Evolutionary conservation across 2,113 vertebrate species (phyloP).

Genomic region (Cryptomyrus ogoouensis): DNA sequence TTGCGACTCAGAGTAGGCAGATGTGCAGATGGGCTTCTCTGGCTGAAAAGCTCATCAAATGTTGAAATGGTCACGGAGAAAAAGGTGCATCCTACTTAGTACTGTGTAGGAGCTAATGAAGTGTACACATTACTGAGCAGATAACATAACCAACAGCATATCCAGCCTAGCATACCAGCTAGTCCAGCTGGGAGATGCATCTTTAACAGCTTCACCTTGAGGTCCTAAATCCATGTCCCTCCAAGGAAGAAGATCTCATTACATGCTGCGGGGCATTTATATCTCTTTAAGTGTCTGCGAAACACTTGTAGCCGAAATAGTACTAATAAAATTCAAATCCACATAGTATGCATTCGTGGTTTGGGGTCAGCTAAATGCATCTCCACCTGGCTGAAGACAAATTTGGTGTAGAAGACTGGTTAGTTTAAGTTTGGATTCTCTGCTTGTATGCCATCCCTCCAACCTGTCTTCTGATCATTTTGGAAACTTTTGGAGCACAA

Average conservation of each 20-base stretch:
- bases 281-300: not conserved
- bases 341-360: not conserved
- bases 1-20: too few relatives aligned
- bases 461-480: not conserved
- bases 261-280: not conserved
- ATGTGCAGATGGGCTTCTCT: not conserved
- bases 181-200: not conserved
- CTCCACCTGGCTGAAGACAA: too few relatives aligned
- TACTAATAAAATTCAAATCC: conserved; percentile 6
- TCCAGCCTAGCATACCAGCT: not conserved
- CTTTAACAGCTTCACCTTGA: not conserved
- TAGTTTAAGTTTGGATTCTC: not conserved
- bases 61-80: not conserved
- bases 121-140: not conserved
- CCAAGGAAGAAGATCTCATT: not conserved
- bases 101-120: not conserved
- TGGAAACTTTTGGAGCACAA: not conserved
- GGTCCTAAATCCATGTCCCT: not conserved
- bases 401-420: not conserved
- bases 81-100: not conserved
- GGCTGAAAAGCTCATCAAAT: not conserved
- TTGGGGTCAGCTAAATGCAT: conserved; percentile 3
- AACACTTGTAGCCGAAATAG: not conserved
- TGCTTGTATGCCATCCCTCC: not conserved
- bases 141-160: not conserved